Evolutionary conservation across 1,140 invertebrate genomes (phyloP).

Genomic region (Papilio dardanus): DNA sequence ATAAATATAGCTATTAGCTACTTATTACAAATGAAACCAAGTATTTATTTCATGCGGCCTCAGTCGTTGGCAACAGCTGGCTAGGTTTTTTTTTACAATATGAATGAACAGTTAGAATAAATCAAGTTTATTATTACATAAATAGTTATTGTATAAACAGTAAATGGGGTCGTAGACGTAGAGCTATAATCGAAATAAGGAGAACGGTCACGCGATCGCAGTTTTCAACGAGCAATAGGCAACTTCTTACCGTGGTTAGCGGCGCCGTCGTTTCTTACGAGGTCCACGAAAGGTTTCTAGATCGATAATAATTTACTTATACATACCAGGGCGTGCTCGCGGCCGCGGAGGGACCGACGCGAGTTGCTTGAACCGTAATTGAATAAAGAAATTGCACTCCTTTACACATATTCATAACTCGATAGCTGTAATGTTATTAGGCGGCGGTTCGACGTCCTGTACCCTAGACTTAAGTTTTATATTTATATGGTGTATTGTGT

Average conservation of each 20-base stretch:
- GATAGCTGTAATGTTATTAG: slow-evolving; percentile 4
- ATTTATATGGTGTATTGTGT: not conserved
- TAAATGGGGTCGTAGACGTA: slow-evolving; percentile 35
- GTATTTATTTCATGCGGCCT: not conserved
- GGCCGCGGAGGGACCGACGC: slow-evolving; percentile 46
- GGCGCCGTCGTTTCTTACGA: slow-evolving; percentile 42
- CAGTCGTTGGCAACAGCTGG: not conserved
- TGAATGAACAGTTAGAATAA: slow-evolving; percentile 35
- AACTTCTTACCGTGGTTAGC: slow-evolving; percentile 27
- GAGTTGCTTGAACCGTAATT: slow-evolving; percentile 43
- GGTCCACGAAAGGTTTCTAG: slow-evolving; percentile 45
- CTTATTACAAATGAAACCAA: not conserved
- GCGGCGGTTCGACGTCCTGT: not conserved
- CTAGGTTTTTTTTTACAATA: not conserved
- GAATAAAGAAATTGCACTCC: slow-evolving; percentile 37
- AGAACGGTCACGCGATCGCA: slow-evolving; percentile 31
- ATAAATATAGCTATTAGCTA: not conserved
- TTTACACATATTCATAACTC: slow-evolving; percentile 24
- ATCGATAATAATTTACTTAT: slow-evolving; percentile 70
- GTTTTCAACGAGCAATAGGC: slow-evolving; percentile 22
- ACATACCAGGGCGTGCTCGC: slow-evolving; percentile 51
- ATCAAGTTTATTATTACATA: slow-evolving; percentile 34
- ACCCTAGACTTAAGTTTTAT: not conserved
- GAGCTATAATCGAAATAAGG: slow-evolving; percentile 34
- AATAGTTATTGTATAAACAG: slow-evolving; percentile 34